Percentiles rank a stretch among this genome's conserved stretches.
phyloP scores from a whole-genome alignment of 2,113 vertebrate species.

The Vicugna pacos region DNA sequence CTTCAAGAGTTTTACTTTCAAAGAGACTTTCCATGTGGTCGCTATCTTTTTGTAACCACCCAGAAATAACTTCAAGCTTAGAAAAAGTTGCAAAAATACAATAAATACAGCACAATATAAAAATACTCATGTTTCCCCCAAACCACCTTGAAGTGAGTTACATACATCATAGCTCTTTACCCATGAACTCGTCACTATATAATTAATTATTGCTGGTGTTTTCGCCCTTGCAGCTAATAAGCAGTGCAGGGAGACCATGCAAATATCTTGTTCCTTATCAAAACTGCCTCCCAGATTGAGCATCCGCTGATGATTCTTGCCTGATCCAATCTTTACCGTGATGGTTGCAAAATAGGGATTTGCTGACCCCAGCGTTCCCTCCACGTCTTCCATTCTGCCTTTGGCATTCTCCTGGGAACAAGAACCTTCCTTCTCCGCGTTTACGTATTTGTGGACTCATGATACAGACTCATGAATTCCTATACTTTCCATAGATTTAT shows the following conservation, averaged over 20 bases:
- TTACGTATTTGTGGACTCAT: neutral
- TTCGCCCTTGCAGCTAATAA: neutral
- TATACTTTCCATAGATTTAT: neutral
- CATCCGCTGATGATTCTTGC: neutral
- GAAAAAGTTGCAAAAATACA: conserved; percentile 19
- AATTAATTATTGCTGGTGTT: neutral
- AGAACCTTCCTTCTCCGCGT: neutral
- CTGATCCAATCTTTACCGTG: neutral
- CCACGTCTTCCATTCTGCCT: neutral
- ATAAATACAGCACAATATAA: neutral
- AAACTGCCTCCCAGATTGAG: neutral
- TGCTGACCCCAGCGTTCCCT: neutral
- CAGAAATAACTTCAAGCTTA: neutral
- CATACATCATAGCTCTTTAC: neutral
- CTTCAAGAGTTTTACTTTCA: neutral
- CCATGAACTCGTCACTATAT: neutral
- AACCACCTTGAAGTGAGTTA: conserved; percentile 9
- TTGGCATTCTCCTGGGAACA: neutral
- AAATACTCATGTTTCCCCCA: neutral
- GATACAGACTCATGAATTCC: neutral
- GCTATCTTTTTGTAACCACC: neutral
- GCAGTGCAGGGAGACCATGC: neutral
- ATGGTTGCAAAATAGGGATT: neutral
- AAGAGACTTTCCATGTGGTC: neutral
- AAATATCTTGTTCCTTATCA: neutral